Percentiles rank a stretch among this genome's conserved stretches.
Conservation (phyloP, 1,140 invertebrate species). For the Microplitis demolitor region DNA sequence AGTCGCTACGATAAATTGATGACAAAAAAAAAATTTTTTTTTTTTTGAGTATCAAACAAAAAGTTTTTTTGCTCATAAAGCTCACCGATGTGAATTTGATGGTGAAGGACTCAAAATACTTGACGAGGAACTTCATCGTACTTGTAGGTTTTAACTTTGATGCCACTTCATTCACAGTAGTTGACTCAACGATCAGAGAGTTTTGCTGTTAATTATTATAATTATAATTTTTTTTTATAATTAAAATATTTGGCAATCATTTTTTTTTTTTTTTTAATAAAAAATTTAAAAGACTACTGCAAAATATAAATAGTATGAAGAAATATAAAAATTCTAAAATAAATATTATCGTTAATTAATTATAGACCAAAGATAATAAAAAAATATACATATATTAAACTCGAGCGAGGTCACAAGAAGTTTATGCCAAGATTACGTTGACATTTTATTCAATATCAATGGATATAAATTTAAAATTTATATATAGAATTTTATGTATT, state of each 20-base stretch:
- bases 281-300: not conserved
- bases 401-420: not conserved
- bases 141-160: slow-evolving; percentile 15
- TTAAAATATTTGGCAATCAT: not conserved
- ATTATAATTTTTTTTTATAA: not conserved
- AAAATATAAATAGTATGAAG: not conserved
- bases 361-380: not conserved
- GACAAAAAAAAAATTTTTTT: not conserved
- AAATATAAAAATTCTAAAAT: not conserved
- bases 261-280: not conserved
- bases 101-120: slow-evolving; percentile 52
- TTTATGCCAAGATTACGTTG: no score
- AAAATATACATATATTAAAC: not conserved
- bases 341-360: not conserved
- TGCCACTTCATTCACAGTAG: slow-evolving; percentile 19
- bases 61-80: not conserved
- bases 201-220: slow-evolving; percentile 21
- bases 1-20: not conserved
- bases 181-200: slow-evolving; percentile 27
- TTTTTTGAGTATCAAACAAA: not conserved
- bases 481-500: no score
- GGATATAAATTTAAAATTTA: no score
- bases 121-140: slow-evolving; percentile 56
- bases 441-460: no score
- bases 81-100: slow-evolving; percentile 55